Evolutionary conservation across 2,888 invertebrate genomes (phyloP).

Genomic region (Drosophila mettleri): DNA sequence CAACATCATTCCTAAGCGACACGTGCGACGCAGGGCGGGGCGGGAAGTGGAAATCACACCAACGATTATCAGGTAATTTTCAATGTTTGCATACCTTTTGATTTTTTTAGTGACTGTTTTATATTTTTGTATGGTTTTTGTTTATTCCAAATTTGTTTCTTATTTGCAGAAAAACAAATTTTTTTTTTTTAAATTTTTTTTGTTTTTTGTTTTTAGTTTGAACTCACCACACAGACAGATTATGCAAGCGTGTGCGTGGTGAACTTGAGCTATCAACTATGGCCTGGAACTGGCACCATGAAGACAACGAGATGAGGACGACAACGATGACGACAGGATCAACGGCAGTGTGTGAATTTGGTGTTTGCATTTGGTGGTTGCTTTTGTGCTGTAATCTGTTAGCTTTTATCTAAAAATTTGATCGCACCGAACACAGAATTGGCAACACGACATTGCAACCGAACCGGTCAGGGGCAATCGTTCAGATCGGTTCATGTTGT

Average conservation of each 20-base stretch:
- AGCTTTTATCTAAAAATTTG: slow-evolving; percentile 61
- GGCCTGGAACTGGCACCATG: slow-evolving; percentile 56
- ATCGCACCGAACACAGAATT: slow-evolving; percentile 42
- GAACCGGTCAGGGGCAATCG: slow-evolving; percentile 71
- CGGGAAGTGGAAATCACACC: slow-evolving; percentile 81
- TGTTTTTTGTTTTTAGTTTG: slow-evolving; percentile 53
- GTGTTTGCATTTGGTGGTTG: slow-evolving; percentile 63
- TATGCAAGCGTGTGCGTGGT: slow-evolving; percentile 74
- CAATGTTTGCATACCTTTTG: slow-evolving; percentile 69
- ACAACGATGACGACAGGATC: slow-evolving; percentile 49
- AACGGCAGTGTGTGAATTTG: slow-evolving; percentile 51
- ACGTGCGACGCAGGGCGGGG: slow-evolving; percentile 62
- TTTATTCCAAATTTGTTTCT: slow-evolving; percentile 76
- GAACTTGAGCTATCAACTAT: slow-evolving; percentile 64
- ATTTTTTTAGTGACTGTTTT: slow-evolving; percentile 53
- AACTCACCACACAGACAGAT: slow-evolving; percentile 80
- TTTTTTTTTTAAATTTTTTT: slow-evolving; percentile 47
- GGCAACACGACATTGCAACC: slow-evolving; percentile 42
- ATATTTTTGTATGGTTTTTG: slow-evolving; percentile 29
- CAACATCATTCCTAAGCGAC: slow-evolving; percentile 63
- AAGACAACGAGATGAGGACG: slow-evolving; percentile 54
- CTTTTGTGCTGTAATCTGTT: slow-evolving; percentile 73
- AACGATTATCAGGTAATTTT: slow-evolving; percentile 78
- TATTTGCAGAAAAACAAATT: slow-evolving; percentile 75
- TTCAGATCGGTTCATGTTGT: slow-evolving; percentile 72